Percentiles rank a stretch among this genome's conserved stretches.
These are phyloP conservation scores for Exephanes ischioxanthus DNA, from an alignment of 2,888 invertebrate species.

Conservation along the genomic window DNA sequence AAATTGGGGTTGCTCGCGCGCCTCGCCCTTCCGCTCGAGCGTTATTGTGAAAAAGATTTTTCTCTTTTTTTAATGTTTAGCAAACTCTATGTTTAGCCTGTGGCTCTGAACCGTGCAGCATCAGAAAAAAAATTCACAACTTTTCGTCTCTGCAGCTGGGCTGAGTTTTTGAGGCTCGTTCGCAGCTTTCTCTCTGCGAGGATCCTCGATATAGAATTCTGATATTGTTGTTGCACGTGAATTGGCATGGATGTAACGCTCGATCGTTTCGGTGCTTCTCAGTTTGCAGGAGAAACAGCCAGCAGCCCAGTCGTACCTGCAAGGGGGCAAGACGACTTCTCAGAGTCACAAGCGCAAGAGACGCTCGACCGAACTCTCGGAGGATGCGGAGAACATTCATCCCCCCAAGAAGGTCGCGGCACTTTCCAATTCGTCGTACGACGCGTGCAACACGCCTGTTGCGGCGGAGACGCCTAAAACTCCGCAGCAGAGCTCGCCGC, in stretches of 20 bases:
- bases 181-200: not conserved
- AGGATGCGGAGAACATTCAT: constrained; percentile 83
- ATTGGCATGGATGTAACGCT: constrained; percentile 2
- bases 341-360: constrained; percentile 81
- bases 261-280: constrained; percentile 6
- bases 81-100: not conserved
- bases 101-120: too few species aligned
- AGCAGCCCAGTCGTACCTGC: constrained; percentile 75
- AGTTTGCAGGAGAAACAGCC: constrained; percentile 82
- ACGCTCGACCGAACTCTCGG: constrained; percentile 80
- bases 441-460: constrained; percentile 74
- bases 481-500: constrained; percentile 76
- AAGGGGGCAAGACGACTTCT: constrained; percentile 77
- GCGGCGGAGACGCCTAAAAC: constrained; percentile 75
- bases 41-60: not conserved
- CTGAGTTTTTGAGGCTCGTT: not conserved
- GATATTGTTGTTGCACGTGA: too few species aligned
- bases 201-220: too few species aligned
- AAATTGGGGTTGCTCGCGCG: constrained; percentile 1
- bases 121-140: too few species aligned
- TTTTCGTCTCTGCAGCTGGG: constrained; percentile 15
- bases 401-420: constrained; percentile 81
- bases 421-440: constrained; percentile 72
- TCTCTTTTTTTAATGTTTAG: not conserved
- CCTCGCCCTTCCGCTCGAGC: not conserved